Evolutionary conservation across 2,888 invertebrate species (phyloP).

Genomic region (Himalopsyche kuldschensis): DNA sequence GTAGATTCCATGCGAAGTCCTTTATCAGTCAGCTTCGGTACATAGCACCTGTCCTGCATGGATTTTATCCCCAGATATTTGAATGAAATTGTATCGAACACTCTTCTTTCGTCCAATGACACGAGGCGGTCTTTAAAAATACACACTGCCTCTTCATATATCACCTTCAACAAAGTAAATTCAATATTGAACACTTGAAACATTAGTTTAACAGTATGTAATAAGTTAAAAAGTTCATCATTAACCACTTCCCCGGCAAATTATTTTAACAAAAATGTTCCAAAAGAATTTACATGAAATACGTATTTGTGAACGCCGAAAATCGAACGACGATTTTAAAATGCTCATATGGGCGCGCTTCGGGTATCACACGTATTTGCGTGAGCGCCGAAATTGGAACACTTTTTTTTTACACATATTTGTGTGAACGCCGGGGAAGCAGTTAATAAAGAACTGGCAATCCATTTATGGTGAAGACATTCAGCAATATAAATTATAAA

Average conservation of each 20-base stretch:
- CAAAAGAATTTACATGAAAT: too few species aligned
- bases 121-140: slow-evolving; percentile 77
- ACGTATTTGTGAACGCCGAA: too few species aligned
- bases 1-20: slow-evolving; percentile 53
- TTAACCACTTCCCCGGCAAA: too few species aligned
- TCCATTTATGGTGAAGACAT: background rate
- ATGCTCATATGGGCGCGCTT: too few species aligned
- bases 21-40: slow-evolving; percentile 47
- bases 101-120: slow-evolving; percentile 64
- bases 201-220: too few species aligned
- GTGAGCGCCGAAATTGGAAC: too few species aligned
- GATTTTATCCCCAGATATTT: slow-evolving; percentile 48
- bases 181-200: background rate
- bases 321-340: too few species aligned
- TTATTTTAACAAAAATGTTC: too few species aligned
- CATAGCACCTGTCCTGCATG: slow-evolving; percentile 46
- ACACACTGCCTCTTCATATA: slow-evolving; percentile 73
- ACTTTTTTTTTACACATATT: too few species aligned
- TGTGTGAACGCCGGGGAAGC: too few species aligned
- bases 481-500: background rate
- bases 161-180: slow-evolving; percentile 57
- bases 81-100: slow-evolving; percentile 66
- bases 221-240: too few species aligned
- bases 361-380: too few species aligned
- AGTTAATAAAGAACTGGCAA: background rate